These are phyloP conservation scores for Trinectes maculatus DNA, from an alignment of 2,113 vertebrate species.

Conservation along the genomic window DNA sequence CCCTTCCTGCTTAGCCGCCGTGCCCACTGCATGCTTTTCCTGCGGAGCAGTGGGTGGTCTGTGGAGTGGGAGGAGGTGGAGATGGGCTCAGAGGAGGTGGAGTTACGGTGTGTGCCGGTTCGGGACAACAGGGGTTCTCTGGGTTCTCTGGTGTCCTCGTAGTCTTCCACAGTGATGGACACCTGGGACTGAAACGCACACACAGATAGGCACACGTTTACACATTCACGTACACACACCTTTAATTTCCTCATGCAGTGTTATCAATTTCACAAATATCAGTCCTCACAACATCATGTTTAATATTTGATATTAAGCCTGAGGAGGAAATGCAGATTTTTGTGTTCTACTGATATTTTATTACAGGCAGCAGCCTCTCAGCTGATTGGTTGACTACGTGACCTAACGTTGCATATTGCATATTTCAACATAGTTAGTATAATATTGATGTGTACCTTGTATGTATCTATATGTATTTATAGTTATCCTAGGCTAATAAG, in stretches of 20 bases:
- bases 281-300: not conserved
- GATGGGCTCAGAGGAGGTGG: slow-evolving; percentile 82
- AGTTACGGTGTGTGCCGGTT: slow-evolving; percentile 80
- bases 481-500: no score
- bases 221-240: not conserved
- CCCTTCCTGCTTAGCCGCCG: slow-evolving; percentile 84
- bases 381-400: no score
- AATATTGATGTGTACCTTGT: no score
- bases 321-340: no score
- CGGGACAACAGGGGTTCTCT: slow-evolving; percentile 82
- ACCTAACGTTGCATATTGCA: no score
- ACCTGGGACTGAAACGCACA: slow-evolving; percentile 82
- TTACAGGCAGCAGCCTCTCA: no score
- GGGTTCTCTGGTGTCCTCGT: slow-evolving; percentile 85
- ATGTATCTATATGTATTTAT: no score
- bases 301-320: no score
- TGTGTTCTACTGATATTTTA: no score
- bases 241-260: slow-evolving; percentile 14
- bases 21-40: slow-evolving; percentile 89
- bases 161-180: slow-evolving; percentile 86
- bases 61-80: slow-evolving; percentile 81
- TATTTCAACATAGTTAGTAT: no score
- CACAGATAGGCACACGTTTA: not conserved
- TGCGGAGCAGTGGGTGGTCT: slow-evolving; percentile 84
- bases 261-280: not conserved